Conservation (phyloP, 2,797 vertebrate genomes). For the Erethizon dorsatum region DNA sequence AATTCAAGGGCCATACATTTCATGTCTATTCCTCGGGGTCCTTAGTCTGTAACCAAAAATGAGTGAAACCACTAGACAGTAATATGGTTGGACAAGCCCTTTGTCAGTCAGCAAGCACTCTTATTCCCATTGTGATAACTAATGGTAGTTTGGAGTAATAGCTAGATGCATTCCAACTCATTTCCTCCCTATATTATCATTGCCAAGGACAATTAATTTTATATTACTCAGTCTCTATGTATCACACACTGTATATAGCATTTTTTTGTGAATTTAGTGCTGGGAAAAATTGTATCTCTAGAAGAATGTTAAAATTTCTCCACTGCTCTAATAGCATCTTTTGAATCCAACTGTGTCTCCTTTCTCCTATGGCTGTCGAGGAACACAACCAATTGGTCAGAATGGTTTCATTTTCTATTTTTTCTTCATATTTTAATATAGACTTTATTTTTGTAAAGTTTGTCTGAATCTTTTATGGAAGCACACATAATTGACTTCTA, state of each 20-base stretch:
- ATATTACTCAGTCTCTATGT: not conserved
- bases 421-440: not conserved
- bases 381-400: constrained; percentile 6
- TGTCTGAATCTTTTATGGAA: constrained; percentile 14
- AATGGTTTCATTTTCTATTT: constrained; percentile 30
- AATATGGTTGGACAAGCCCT: not conserved
- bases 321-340: not conserved
- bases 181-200: not conserved
- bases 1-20: not conserved
- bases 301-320: constrained; percentile 30
- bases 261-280: not conserved
- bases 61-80: not conserved
- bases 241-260: not conserved
- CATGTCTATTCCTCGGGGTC: not conserved
- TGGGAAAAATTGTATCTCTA: not conserved
- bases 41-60: not conserved
- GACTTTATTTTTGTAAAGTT: constrained; percentile 19
- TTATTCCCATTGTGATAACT: not conserved
- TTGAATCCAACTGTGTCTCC: not conserved
- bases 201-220: constrained; percentile 49
- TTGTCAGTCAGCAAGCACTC: not conserved
- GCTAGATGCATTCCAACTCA: not conserved
- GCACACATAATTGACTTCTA: not conserved
- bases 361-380: not conserved
- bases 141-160: not conserved